Evolutionary conservation across 2,113 vertebrate species (phyloP), one percentile per base, ranked within the genome.

Genomic region (Myiozetetes cayanensis): DNA sequence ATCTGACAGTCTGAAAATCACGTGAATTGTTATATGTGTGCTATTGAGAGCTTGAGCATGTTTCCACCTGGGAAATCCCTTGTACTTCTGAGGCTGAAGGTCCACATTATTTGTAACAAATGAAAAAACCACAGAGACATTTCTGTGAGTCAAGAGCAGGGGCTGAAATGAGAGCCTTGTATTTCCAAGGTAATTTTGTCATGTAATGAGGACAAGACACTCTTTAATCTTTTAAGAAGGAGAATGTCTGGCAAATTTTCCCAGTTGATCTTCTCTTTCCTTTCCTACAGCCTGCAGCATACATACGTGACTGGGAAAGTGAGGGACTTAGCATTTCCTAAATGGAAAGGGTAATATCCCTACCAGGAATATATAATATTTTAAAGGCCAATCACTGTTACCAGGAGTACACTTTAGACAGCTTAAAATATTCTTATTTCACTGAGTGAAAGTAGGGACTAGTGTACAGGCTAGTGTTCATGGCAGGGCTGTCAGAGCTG

Each of bases 371-470:
- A 52, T 52, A 52, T 50, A 25, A 50, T 28, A 66, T 53, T 87
- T 79, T 96, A 68, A 93, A 77, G 63, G 35, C 22, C 9, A 52
- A 0, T 77, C 43, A 17, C 35, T 41, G 27, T 88, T 66, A 70
- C 24, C 44, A 66, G 41, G 12, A n/a, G 6, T 75, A 46, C 73
- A 30, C 25, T 78, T 82, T 43, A 50, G 62, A 58, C 20, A 82
- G 58, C 12, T 46, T 76, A 39, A 85, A 89, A 89, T 71, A 77
- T 27, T 84, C 65, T 61, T 46, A n/a, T 67, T 92, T 93, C 44
- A 78, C 28, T 49, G 72, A 78, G 21, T 0, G 2, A 74, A 91
- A 67, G 35, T 39, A 81, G 30, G 33, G 30, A 81, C 70, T 87
- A 28, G 6, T 49, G 4, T 66, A 49, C 15, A 53, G 49, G 18